These are phyloP conservation scores for Struthio camelus DNA, from an alignment of 2,113 vertebrate genomes.

Conservation along the genomic window DNA sequence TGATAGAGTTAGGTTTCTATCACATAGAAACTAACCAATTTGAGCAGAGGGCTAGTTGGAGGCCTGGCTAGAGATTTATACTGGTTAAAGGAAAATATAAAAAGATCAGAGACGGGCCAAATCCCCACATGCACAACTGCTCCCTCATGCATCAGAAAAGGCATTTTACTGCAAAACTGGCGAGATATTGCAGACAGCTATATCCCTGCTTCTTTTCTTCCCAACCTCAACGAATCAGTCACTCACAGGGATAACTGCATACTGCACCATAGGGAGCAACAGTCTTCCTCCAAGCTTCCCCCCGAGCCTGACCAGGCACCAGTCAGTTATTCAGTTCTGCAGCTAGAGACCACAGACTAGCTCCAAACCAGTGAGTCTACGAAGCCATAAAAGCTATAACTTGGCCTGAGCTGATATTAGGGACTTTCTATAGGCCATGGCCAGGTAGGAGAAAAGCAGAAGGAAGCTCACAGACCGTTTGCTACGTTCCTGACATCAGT, in stretches of 20 bases:
- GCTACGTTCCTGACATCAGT: not conserved
- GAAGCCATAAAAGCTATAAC: not conserved
- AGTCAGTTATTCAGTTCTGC: not conserved
- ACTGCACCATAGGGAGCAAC: accelerated
- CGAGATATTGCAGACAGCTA: not conserved
- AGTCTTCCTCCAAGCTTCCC: not conserved
- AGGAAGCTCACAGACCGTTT: not conserved
- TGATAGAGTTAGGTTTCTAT: not conserved
- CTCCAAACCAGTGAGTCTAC: not conserved
- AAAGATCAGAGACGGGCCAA: not conserved
- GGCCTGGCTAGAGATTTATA: accelerated
- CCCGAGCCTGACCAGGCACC: not conserved
- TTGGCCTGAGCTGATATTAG: not conserved
- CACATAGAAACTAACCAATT: not conserved
- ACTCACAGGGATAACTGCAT: not conserved
- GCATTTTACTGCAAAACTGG: not conserved
- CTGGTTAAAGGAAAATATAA: not conserved
- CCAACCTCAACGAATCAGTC: accelerated
- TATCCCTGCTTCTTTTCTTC: not conserved
- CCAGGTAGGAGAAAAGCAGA: not conserved
- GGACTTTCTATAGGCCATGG: not conserved
- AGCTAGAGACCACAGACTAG: not conserved
- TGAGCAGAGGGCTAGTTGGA: not conserved
- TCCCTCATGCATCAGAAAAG: not conserved
- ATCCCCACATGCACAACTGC: too few relatives aligned